A percentile compares a stretch with the other conserved stretches of the same genome.
Evolutionary conservation across 2,797 vertebrate genomes (phyloP).

Genomic region (Sebastes matsubarae): DNA sequence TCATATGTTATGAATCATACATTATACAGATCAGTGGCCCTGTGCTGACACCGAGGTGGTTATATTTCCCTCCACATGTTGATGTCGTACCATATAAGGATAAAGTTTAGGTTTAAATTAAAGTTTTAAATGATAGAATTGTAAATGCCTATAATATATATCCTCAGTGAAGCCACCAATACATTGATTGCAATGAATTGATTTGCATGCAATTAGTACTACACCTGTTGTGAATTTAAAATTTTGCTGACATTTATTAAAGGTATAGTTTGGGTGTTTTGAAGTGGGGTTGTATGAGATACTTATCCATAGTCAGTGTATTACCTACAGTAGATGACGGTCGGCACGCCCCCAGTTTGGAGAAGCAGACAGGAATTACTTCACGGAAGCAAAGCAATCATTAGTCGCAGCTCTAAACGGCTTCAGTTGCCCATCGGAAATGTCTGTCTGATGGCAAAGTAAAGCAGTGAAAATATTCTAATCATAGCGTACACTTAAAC

Average conservation of each 20-base stretch:
- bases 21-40: background rate
- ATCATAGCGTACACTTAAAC: too few relatives aligned
- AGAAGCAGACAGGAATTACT: too few relatives aligned
- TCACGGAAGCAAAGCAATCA: too few relatives aligned
- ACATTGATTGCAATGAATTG: background rate
- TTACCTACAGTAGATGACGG: too few relatives aligned
- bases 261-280: background rate
- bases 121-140: background rate
- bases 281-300: background rate
- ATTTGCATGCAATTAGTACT: background rate
- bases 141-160: too few relatives aligned
- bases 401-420: too few relatives aligned
- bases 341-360: too few relatives aligned
- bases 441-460: too few relatives aligned
- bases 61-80: background rate
- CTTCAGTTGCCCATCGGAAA: too few relatives aligned
- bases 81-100: background rate
- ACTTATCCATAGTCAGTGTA: too few relatives aligned
- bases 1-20: conserved; percentile 28
- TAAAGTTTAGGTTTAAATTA: background rate
- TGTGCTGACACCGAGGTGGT: background rate
- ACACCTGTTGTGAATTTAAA: background rate
- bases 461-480: too few relatives aligned
- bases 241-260: background rate
- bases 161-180: background rate